Percentiles rank a stretch among this genome's conserved stretches.
Evolutionary conservation across 1,140 invertebrate species (phyloP).

Genomic region (Babylonia areolata): DNA sequence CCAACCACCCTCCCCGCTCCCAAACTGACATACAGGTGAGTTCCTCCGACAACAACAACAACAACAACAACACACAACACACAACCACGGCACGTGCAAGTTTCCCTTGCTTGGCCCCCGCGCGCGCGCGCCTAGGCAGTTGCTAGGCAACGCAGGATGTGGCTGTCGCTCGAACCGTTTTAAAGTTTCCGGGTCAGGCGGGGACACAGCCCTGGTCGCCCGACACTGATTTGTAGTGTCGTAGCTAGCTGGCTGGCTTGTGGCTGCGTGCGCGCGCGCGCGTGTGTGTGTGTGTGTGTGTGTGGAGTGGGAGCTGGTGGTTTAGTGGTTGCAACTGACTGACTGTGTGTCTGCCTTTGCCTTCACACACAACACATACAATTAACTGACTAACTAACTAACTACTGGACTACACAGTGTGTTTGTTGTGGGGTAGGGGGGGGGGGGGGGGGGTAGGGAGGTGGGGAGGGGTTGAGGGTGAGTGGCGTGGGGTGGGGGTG

Average conservation of each 20-base stretch:
- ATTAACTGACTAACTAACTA: too few species aligned
- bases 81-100: too few species aligned
- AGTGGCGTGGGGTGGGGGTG: neutral
- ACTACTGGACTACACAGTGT: too few species aligned
- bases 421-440: neutral
- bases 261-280: too few species aligned
- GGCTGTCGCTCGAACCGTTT: neutral
- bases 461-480: neutral
- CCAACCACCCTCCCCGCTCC: neutral
- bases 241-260: too few species aligned
- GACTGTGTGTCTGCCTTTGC: too few species aligned
- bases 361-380: too few species aligned
- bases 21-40: neutral
- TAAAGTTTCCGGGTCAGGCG: neutral
- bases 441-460: neutral
- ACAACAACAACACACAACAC: too few species aligned
- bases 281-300: too few species aligned
- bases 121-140: neutral
- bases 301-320: too few species aligned
- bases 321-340: too few species aligned
- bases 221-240: too few species aligned
- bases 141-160: constrained; percentile 19
- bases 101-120: neutral
- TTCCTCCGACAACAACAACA: neutral
- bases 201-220: neutral